Base-by-base conservation (phyloP, 2,797 vertebrate species). In the Buceros bicornis region DNA sequence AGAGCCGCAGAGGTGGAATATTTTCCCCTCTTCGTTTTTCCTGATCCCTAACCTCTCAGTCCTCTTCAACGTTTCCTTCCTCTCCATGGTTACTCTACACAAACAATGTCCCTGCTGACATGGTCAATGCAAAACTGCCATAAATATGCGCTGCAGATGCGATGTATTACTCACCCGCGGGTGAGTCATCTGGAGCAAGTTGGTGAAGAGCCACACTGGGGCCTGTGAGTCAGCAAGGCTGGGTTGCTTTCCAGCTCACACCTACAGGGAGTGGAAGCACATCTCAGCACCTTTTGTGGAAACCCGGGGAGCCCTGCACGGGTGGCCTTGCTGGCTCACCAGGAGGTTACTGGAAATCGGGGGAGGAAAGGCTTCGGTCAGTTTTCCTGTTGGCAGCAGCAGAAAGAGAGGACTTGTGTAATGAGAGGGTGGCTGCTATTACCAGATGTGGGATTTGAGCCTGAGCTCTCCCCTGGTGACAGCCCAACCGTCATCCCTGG, bases 41-140 rank as follows among this genome's bases (percentile, higher is more conserved):
- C 77, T 90, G 66, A 31, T 87, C 72, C 60, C 45, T 91, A 77
- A 73, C 89, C 69, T 77, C 92, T 47, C 2, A 0, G 47, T 87
- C 76, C 86, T 72, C 71, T 81, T 74, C 92, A 85, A 35, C 66
- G 0, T 70, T 96, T 94, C 90, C 93, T 91, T 74, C 57, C 91
- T 91, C 96, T 92, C 97, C 96, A 81, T 97, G 91, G 97, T 92
- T 91, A 97, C 97, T 24, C 91, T 37, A 94, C 89, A 91, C 97
- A 96, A 96, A 96, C 95, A 96, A 2, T 58, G 25, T 91, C 84
- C 88, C 82, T 18, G 93, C 94, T 82, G 90, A 51, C 94, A 67
- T 8, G 93, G 93, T 73, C 85, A 33, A 25, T 78, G 91, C 86
- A 18, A 31, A 53, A 77, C 45, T 77, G 82, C 95, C 92, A 76